Conservation (phyloP, 2,888 invertebrate species). For the Polymixis flavicincta region DNA sequence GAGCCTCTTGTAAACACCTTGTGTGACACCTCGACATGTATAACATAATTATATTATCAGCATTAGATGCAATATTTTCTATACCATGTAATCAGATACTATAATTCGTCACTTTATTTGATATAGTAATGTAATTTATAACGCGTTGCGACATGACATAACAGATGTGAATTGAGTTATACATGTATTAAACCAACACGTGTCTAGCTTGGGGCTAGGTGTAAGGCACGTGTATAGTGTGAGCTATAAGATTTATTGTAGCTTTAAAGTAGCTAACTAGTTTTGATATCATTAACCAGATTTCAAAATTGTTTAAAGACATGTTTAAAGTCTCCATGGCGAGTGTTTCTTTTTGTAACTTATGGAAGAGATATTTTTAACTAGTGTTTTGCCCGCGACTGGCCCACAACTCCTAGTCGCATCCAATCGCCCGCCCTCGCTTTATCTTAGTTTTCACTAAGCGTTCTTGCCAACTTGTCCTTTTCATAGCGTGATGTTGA, state of each 20-base stretch:
- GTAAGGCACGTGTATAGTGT: conserved; percentile 18
- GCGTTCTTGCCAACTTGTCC: too few species aligned
- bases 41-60: too few species aligned
- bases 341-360: background rate
- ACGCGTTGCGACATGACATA: conserved; percentile 25
- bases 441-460: too few species aligned
- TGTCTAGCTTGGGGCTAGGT: conserved; percentile 59
- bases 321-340: too few species aligned
- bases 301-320: background rate
- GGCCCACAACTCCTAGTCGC: too few species aligned
- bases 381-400: too few species aligned
- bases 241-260: conserved; percentile 18
- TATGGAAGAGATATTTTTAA: background rate
- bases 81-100: conserved; percentile 22
- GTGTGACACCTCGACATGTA: too few species aligned
- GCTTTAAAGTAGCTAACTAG: background rate
- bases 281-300: background rate
- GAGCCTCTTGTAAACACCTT: too few species aligned
- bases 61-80: background rate
- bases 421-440: too few species aligned
- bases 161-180: conserved; percentile 61
- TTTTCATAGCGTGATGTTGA: too few species aligned
- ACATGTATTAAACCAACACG: conserved; percentile 59
- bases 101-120: conserved; percentile 30
- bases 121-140: conserved; percentile 43